Evolutionary conservation across 2,797 vertebrate genomes (phyloP), one percentile per base, ranked within the genome.

Genomic region (Lepidocolaptes lacrymiger): DNA sequence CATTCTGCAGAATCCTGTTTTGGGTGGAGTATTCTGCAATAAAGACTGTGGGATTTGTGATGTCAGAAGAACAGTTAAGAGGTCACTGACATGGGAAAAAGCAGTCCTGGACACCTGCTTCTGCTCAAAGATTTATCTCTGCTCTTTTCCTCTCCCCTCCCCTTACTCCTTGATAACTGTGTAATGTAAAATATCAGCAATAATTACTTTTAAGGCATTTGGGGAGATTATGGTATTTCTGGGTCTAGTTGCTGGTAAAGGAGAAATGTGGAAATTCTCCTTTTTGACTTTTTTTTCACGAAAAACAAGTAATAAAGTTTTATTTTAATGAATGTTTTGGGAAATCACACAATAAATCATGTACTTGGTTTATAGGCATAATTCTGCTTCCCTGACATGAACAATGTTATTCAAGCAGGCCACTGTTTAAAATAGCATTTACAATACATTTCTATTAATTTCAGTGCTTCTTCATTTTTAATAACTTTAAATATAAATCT

Each of bases 21-120:
- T 52, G 81, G 81, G 75, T 91, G 72, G 78, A 94, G 41, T 6
- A 23, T n/a, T 37, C 44, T 49, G 17, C 34, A 61, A 64, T 34
- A 61, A 85, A 52, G 21, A 48, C 48, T 12, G 1, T 7, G 36
- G 36, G 77, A 87, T 91, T 63, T 73, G 27, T 76, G 68, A 73
- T 77, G 59, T 37, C 91, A 87, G 51, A 55, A 62, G 52, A 79
- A 67, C 26, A 82, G 26, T 52, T 52, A 56, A 69, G 34, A 85
- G 48, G 75, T 85, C 84, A 74, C 16, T 82, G 55, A 79, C 61
- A 58, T 5, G 10, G 78, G 56, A 85, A 93, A 93, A 89, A 67
- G 4, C 59, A 83, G n/a, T 62, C 23, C 19, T 88, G 52, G 61
- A 61, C 63, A 82, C 78, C 59, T 87, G 59, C 21, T 36, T 63